A percentile compares a stretch with the other conserved stretches of the same genome.
Evolutionary conservation across 2,888 invertebrate species (phyloP).

Genomic region (Coelinius sp.): DNA sequence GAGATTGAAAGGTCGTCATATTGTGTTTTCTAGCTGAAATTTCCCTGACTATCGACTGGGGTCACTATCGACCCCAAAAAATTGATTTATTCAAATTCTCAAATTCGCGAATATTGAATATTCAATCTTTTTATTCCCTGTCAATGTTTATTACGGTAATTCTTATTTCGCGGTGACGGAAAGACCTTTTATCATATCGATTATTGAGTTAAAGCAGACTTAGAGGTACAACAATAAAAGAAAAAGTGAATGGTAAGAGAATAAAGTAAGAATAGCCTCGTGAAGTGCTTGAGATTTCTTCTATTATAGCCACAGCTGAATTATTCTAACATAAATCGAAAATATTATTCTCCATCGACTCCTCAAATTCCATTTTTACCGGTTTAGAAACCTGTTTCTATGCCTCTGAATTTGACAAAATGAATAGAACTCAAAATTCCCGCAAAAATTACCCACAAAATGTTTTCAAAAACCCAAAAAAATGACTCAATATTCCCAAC

Average conservation of each 20-base stretch:
- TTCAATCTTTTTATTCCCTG: neutral
- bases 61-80: neutral
- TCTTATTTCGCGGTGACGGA: neutral
- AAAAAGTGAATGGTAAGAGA: neutral
- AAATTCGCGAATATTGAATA: neutral
- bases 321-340: neutral
- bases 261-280: neutral
- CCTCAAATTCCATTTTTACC: neutral
- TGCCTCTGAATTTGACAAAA: too few species aligned
- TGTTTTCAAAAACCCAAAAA: too few species aligned
- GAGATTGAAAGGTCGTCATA: too few species aligned
- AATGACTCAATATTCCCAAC: too few species aligned
- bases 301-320: neutral
- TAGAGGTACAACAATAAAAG: neutral
- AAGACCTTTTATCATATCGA: neutral
- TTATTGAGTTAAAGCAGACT: conserved; percentile 3
- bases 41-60: too few species aligned
- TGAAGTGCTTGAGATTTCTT: neutral
- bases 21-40: too few species aligned
- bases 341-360: neutral
- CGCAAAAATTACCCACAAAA: too few species aligned
- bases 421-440: too few species aligned
- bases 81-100: neutral
- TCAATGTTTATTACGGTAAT: conserved; percentile 1
- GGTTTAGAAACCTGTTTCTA: neutral